A percentile compares a stretch with the other conserved stretches of the same genome.
These are phyloP conservation scores for Osmerus mordax DNA, from an alignment of 2,113 vertebrate genomes.

Conservation along the genomic window DNA sequence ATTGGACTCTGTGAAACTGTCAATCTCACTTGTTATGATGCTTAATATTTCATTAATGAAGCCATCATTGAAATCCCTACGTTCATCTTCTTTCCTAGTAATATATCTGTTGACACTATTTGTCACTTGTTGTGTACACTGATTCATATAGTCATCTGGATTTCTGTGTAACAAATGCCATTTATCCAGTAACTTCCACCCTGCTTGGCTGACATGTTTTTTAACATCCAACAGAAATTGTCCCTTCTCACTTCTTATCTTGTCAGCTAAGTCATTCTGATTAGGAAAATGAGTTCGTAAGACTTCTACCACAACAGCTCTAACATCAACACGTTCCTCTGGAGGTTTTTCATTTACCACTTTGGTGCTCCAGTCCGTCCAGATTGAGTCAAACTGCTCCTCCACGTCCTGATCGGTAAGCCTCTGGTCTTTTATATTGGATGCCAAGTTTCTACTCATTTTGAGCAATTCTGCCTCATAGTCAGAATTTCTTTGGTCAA, in stretches of 20 bases:
- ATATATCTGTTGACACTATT: background rate
- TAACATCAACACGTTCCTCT: slow-evolving; percentile 1
- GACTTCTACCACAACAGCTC: slow-evolving; percentile 41
- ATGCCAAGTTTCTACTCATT: slow-evolving; percentile 34
- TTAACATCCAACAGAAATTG: slow-evolving; percentile 23
- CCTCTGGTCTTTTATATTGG: slow-evolving; percentile 17
- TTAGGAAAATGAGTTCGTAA: slow-evolving; percentile 41
- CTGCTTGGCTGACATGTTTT: too few relatives aligned
- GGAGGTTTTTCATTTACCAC: background rate
- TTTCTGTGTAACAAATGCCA: accelerated
- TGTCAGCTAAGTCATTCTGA: background rate
- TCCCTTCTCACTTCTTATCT: accelerated
- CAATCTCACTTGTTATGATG: slow-evolving; percentile 21
- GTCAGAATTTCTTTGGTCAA: slow-evolving; percentile 29
- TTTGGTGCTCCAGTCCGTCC: slow-evolving; percentile 23
- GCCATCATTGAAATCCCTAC: slow-evolving; percentile 39
- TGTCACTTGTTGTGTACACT: slow-evolving; percentile 13
- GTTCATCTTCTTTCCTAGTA: slow-evolving; percentile 6
- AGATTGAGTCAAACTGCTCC: slow-evolving; percentile 39
- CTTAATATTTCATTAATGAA: slow-evolving; percentile 53
- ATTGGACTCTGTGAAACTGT: slow-evolving; percentile 45
- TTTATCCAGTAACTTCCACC: accelerated
- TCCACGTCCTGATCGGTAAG: slow-evolving; percentile 38
- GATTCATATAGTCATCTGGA: background rate
- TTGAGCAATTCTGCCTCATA: slow-evolving; percentile 42